Conservation (phyloP, 2,888 invertebrate genomes). For the Sarcophaga rosellei region DNA sequence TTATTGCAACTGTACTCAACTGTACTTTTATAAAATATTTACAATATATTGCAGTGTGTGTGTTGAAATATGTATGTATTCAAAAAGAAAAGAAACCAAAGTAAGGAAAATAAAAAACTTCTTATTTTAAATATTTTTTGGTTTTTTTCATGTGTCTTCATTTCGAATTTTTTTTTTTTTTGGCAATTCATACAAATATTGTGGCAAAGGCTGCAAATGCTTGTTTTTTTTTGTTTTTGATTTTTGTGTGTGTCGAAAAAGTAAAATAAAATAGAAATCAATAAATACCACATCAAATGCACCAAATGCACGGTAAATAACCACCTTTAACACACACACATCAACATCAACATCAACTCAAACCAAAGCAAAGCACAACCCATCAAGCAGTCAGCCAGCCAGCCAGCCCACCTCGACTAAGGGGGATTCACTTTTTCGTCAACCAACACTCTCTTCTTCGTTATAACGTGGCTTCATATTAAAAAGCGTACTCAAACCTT, state of each 20-base stretch:
- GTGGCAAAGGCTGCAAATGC: constrained; percentile 8
- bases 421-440: constrained; percentile 19
- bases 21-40: constrained; percentile 53
- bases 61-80: constrained; percentile 6
- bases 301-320: constrained; percentile 54
- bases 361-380: neutral
- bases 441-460: constrained; percentile 16
- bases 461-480: constrained; percentile 14
- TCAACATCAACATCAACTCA: constrained; percentile 5
- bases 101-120: neutral
- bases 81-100: constrained; percentile 12
- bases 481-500: constrained; percentile 46
- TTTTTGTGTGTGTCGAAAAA: constrained; percentile 30
- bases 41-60: constrained; percentile 4
- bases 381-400: neutral
- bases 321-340: constrained; percentile 54
- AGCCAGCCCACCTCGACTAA: neutral
- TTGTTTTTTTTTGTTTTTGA: constrained; percentile 10
- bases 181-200: neutral
- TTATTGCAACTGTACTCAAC: constrained; percentile 49
- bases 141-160: too few relatives aligned
- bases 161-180: neutral
- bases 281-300: constrained; percentile 68
- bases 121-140: too few relatives aligned
- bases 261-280: constrained; percentile 66